Evolutionary conservation across 37 sponge, comb jelly and placozoan species (phyloP).

Genomic region (Halisarca cf. caerulea): DNA sequence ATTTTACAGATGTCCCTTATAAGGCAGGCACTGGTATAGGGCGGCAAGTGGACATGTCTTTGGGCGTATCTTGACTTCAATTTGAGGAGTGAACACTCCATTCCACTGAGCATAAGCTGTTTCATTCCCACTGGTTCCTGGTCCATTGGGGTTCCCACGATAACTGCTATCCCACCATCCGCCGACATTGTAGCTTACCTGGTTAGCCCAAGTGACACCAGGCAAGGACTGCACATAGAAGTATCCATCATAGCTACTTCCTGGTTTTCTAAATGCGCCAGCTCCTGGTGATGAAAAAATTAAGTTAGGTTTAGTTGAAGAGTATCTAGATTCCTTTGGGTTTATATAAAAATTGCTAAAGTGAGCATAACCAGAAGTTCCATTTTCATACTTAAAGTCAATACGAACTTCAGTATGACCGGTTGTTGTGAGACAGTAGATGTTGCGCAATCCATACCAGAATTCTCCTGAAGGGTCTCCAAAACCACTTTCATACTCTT

Average conservation of each 20-base stretch:
- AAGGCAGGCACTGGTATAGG: no score
- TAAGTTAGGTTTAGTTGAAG: not conserved
- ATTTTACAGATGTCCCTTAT: no score
- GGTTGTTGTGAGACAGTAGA: constrained; percentile 25
- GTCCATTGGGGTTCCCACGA: constrained; percentile 25
- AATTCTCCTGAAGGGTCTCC: constrained; percentile 36
- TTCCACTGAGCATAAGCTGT: constrained; percentile 1
- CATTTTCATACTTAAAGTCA: constrained; percentile 36
- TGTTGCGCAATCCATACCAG: constrained; percentile 51
- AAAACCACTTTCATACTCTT: constrained; percentile 38
- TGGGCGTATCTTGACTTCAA: not conserved
- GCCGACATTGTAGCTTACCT: not conserved
- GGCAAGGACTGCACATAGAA: constrained; percentile 10
- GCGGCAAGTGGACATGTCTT: not conserved
- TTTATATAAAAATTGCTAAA: constrained; percentile 31
- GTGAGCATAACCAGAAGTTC: constrained; percentile 13
- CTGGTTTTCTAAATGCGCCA: not conserved
- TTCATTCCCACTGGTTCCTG: not conserved
- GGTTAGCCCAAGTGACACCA: not conserved
- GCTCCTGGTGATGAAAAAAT: not conserved
- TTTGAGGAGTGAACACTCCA: not conserved
- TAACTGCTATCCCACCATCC: constrained; percentile 41
- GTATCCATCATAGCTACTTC: not conserved
- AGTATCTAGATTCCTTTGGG: constrained; percentile 2
- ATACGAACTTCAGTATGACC: constrained; percentile 27